These are phyloP conservation scores for Scaptomyza parva DNA, from an alignment of 2,888 invertebrate species.

Conservation along the genomic window DNA sequence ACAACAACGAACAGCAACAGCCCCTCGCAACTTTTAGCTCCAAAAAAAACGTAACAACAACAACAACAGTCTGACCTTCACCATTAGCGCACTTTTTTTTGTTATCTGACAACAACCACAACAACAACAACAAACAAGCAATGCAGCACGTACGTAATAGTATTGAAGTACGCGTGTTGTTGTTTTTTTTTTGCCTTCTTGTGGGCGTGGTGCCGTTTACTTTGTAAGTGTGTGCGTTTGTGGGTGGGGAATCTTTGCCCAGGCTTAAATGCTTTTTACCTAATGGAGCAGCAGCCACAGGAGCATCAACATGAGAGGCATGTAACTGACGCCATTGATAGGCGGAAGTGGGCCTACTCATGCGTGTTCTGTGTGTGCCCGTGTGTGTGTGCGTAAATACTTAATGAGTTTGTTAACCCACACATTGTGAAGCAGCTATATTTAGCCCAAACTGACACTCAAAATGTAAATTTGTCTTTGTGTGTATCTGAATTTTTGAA, in stretches of 20 bases:
- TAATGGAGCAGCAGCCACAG: conserved; percentile 58
- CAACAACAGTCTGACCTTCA: conserved; percentile 72
- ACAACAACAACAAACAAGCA: conserved; percentile 43
- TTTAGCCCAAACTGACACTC: conserved; percentile 1
- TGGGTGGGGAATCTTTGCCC: conserved; percentile 22
- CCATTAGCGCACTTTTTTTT: conserved; percentile 68
- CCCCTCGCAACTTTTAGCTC: conserved; percentile 43
- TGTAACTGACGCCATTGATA: conserved; percentile 58
- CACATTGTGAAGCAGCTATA: conserved; percentile 32
- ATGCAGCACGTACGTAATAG: conserved; percentile 37
- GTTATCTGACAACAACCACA: conserved; percentile 24
- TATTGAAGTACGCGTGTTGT: conserved; percentile 42
- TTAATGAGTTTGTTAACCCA: conserved; percentile 76
- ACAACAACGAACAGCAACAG: conserved; percentile 50
- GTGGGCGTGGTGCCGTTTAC: conserved; percentile 34
- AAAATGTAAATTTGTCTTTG: background rate
- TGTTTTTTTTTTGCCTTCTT: conserved; percentile 21
- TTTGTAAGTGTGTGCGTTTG: background rate
- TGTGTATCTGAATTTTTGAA: conserved; percentile 9
- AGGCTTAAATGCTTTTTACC: conserved; percentile 71
- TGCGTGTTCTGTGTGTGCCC: conserved; percentile 53
- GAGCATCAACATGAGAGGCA: conserved; percentile 24
- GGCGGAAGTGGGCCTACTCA: conserved; percentile 64
- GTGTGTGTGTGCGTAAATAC: conserved; percentile 33
- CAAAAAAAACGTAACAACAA: conserved; percentile 58